Evolutionary conservation across 2,797 vertebrate genomes (phyloP).

Genomic region (Cossypha niveicapilla): DNA sequence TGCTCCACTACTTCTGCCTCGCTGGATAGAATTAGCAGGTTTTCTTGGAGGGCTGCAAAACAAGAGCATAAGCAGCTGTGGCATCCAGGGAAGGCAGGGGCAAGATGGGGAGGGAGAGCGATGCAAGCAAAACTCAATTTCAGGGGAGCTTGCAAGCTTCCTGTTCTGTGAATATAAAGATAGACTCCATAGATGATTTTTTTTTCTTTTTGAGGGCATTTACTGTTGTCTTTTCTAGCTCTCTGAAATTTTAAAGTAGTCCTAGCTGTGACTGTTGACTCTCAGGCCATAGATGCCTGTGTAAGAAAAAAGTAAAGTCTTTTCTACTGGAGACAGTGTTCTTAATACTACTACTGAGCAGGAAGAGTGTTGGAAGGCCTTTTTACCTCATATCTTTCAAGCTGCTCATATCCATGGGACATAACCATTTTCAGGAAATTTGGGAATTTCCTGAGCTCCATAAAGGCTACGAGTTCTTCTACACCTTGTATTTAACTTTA

Average conservation of each 20-base stretch:
- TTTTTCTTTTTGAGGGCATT: not conserved
- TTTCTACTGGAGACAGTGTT: not conserved
- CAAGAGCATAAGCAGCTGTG: not conserved
- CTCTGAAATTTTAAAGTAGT: not conserved
- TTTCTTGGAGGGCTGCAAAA: not conserved
- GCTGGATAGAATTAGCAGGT: not conserved
- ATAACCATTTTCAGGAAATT: not conserved
- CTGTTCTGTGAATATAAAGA: not conserved
- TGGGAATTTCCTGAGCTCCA: not conserved
- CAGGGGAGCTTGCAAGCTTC: not conserved
- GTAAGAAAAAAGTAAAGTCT: not conserved
- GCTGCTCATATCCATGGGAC: not conserved
- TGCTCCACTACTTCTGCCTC: not conserved
- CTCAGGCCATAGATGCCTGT: not conserved
- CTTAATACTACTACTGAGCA: not conserved
- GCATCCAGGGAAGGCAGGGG: not conserved
- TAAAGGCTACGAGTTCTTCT: not conserved
- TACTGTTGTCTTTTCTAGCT: not conserved
- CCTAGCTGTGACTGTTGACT: not conserved
- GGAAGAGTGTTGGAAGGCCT: not conserved
- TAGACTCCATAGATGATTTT: not conserved
- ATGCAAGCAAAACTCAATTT: not conserved
- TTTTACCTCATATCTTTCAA: not conserved
- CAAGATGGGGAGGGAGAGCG: not conserved
- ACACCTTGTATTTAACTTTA: not conserved